phyloP scores from a whole-genome alignment of 2,113 vertebrate species.

The Lophochroa leadbeateri region DNA sequence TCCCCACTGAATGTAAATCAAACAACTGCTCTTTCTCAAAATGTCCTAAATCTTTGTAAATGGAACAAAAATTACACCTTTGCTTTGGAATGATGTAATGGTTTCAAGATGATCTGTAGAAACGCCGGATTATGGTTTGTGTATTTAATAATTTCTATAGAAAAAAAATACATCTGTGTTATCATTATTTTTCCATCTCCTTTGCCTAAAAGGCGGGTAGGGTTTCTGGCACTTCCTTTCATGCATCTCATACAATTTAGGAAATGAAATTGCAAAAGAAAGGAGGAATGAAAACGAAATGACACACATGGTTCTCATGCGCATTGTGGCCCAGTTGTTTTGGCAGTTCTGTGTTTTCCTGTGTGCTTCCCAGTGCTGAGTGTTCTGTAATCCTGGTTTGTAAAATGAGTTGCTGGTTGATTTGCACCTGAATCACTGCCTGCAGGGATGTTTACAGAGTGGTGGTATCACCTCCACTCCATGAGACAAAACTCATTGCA shows the following conservation, averaged over 20 bases:
- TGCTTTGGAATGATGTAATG: background rate
- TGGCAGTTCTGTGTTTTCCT: background rate
- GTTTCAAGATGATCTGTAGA: background rate
- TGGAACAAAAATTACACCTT: background rate
- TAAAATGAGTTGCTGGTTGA: background rate
- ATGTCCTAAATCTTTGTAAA: background rate
- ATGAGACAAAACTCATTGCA: background rate
- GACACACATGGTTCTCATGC: background rate
- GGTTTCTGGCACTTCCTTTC: background rate
- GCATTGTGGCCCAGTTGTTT: background rate
- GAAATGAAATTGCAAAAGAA: background rate
- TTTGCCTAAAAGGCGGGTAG: background rate
- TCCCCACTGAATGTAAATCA: background rate
- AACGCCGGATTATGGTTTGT: background rate
- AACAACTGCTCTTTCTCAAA: background rate
- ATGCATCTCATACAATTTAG: background rate
- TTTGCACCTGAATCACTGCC: background rate
- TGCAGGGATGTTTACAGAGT: background rate
- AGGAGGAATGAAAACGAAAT: background rate
- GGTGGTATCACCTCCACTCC: background rate
- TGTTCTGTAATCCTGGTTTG: background rate
- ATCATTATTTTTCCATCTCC: background rate
- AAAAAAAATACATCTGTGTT: background rate
- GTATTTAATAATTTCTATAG: background rate
- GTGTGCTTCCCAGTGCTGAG: background rate